Base-by-base conservation (phyloP, 2,113 vertebrate genomes). In the Urocolius indicus region DNA sequence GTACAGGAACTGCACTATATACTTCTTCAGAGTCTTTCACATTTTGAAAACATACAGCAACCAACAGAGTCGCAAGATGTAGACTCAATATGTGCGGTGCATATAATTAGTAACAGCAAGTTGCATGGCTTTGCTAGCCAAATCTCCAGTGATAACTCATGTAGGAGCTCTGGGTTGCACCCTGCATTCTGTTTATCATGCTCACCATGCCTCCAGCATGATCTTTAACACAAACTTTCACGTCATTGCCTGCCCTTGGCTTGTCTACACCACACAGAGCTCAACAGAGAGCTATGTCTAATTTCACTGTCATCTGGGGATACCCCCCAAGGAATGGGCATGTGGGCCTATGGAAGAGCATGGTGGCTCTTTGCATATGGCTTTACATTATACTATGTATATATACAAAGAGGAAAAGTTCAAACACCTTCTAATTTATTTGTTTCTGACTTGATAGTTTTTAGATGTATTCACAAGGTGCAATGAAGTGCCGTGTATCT, bases 401-500 rank as follows among this genome's bases (percentile, higher is more conserved):
- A 7, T 21, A 4, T 36, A n/a, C 16, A 38, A 17, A 36, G 29
- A 82, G 20, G 11, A 68, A 43, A 82, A 51, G 29, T 74, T 80
- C 7, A 34, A 36, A 62, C 21, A 21, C 11, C 5, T 63, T 38
- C 13, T 43, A 6, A 1, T 6, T 55, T 24, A 38, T 75, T 24
- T 19, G 4, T 36, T 46, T 6, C 21, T 68, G 52, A 21, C 41
- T 34, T 54, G 48, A 26, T 54, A 14, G 22, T 22, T 76, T 81
- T 14, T 5, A 22, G n/a, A n/a, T 29, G 2, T 34, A 15, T 57
- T 77, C 23, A 48, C 36, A 24, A 69, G 51, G 27, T 45, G 10
- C 16, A 24, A 0, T 6, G 38, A 12, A 54, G 23, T 2, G 3
- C 14, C 2, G 0, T 4, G 4, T 66, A 48, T 38, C 43, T 87